Base-by-base conservation (phyloP, 92 coral and sea anemone genomes). In the Scolanthus callimorphus region DNA sequence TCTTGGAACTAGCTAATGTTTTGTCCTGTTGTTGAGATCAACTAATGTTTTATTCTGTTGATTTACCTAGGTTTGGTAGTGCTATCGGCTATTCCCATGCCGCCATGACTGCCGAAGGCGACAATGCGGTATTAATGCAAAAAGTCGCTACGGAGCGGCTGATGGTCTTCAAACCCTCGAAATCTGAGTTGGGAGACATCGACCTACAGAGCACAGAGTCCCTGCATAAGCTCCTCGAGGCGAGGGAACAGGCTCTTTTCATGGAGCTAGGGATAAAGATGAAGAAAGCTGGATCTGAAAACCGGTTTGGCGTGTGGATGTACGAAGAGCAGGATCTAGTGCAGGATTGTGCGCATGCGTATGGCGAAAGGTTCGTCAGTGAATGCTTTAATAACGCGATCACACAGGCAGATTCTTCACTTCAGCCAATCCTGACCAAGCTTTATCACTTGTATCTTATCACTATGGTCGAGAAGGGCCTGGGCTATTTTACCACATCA, bases 101-200 rank as follows among this genome's bases (percentile, higher is more conserved):
- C 22, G 80, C 91, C 28, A 89, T 89, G 84, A 89, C 96, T 29
- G 96, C 96, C 11, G 96, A 89, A 56, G 96, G 96, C 1, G 96
- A 89, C 57, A 89, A 89, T 57, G 63, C 91, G 43, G 96, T 89
- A 31, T 64, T 89, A 59, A 89, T 89, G 96, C 96, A 89, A 67
- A 89, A 89, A 63, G 96, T 89, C 0, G 82, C 91, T 13, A 73
- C 90, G 1, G 96, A 89, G 69, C 53, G 87, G 39, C 65, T 89
- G 46, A 74, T 82, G 79, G 83, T 74, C 15, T 69, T 89, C 47
- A 67, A 76, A 49, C 91, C 96, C 1, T 64, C 74, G 41, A 62
- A 63, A 49, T 27, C 29, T 25, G 52, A 22, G 23, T 51, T 27
- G 20, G 47, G 70, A 22, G 57, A 34, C 20, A 91, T 79, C 17